These are phyloP conservation scores for Hydractinia echinata DNA, from an alignment of 30 jellyfish, hydroid and myxozoan genomes.

Conservation along the genomic window DNA sequence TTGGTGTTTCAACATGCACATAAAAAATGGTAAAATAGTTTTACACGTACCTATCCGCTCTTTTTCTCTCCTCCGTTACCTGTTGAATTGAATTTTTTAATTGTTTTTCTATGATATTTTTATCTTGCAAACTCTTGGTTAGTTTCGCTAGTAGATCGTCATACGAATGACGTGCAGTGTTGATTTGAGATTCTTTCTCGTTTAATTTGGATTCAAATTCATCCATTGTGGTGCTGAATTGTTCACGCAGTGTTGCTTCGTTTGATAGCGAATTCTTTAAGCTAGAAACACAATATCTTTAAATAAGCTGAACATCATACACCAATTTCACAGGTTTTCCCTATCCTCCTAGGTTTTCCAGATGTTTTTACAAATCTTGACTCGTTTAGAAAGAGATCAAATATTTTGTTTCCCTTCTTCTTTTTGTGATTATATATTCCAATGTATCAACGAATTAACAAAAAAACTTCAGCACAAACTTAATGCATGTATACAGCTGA, in stretches of 20 bases:
- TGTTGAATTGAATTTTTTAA: conserved; percentile 54
- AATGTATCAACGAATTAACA: too few relatives aligned
- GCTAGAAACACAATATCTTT: conserved; percentile 21
- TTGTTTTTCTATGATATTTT: conserved; percentile 69
- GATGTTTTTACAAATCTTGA: too few relatives aligned
- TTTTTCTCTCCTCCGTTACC: conserved; percentile 50
- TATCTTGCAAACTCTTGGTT: conserved; percentile 58
- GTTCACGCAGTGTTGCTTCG: conserved; percentile 76
- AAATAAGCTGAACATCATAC: neutral
- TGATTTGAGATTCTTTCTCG: conserved; percentile 63
- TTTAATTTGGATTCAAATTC: conserved; percentile 65
- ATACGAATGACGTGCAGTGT: conserved; percentile 51
- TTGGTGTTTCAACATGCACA: too few relatives aligned
- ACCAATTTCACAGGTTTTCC: too few relatives aligned
- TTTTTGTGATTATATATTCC: too few relatives aligned
- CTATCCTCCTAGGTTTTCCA: too few relatives aligned
- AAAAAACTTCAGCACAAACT: too few relatives aligned
- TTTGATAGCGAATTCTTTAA: conserved; percentile 76
- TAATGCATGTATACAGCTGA: too few relatives aligned
- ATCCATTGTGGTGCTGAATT: conserved; percentile 80
- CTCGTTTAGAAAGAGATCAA: too few relatives aligned
- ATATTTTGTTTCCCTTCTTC: too few relatives aligned
- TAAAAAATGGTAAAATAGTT: too few relatives aligned
- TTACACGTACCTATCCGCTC: conserved; percentile 54
- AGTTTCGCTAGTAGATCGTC: conserved; percentile 76